Evolutionary conservation across 2,797 vertebrate genomes (phyloP), one percentile per base, ranked within the genome.

Genomic region (Ispidina lecontei): DNA sequence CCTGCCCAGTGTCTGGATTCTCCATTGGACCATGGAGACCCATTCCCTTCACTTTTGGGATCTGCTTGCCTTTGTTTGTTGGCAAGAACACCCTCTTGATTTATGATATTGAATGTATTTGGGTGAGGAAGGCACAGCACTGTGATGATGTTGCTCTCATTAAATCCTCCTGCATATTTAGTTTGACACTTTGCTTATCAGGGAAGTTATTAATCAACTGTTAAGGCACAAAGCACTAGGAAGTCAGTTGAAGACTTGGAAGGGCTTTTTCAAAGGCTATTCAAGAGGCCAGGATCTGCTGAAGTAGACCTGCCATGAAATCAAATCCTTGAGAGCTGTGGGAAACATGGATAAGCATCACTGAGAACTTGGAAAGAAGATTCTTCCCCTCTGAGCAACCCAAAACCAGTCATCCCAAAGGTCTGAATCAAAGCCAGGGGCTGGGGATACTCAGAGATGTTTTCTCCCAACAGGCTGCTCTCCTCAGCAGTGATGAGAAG

Each of bases 21-120:
- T 37, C 15, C 9, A 5, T 0, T 17, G 23, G 46, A 59, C 69
- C 22, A 1, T 3, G 12, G 21, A 67, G 23, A 64, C 17, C 1
- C 2, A 62, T 35, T 63, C 8, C 26, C 7, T 62, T 7, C 3
- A 3, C 11, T 84, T 62, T 18, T 10, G 18, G 20, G 29, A 11
- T 21, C 20, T 14, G 1, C 21, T 74, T 49, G 47, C 15, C 47
- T 49, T 31, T 33, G 2, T 33, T 67, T 74, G 31, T 31, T 91
- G 55, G 19, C 33, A 56, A 31, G 17, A 83, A 43, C 11, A 22
- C 12, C 20, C n/a, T 60, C 16, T 20, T 13, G 52, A 41, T 71
- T 39, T 39, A 39, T 39, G 14, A 39, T 15, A 39, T 39, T 43
- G 3, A 60, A 71, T 3, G 0, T 10, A 44, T 78, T 62, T 54